Evolutionary conservation across 2,113 vertebrate species (phyloP), one percentile per base, ranked within the genome.

Genomic region (Camarhynchus parvulus): DNA sequence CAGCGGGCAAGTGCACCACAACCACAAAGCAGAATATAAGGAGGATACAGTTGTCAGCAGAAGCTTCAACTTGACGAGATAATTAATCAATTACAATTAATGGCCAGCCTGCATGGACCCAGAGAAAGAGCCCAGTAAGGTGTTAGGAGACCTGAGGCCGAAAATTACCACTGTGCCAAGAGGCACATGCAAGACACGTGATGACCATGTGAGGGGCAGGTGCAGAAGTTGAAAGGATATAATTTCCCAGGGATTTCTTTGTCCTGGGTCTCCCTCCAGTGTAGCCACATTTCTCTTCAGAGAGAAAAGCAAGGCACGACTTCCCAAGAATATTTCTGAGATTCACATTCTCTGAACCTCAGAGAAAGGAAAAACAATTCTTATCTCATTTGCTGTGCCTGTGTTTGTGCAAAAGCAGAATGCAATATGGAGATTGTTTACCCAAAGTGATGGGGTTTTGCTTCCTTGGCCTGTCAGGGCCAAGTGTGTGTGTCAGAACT

Each of bases 1-100:
- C 1, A 0, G 70, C 0, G 0, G 35, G 70, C 63, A 83, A 35
- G 31, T 24, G 41, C 56, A 35, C 5, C 25, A 20, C 15, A 31
- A 28, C 10, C 56, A 69, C 55, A 49, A 31, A 70, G 64, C 47
- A 53, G n/a, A 62, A 17, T 55, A 11, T 16, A 9, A 55, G 35
- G 21, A 83, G 47, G 41, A 31, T 49, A 6, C 30, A 69, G 47
- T 5, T 63, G 41, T 31, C 63, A 76, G 41, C 47, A 76, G 70
- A 55, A 53, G 30, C 47, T 59, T 33, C 62, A 55, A 4, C 10
- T 42, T 55, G 55, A 62, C 25, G 23, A 69, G 47, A 49, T 49
- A 37, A 83, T 61, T 27, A 61, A 61, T 27, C 58, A 61, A 27
- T 76, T 55, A 20, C 41, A 63, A 42, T 49, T 77, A 42, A 42